Conservation (phyloP, 92 coral and sea anemone species). For the Zoanthus solanderi region DNA sequence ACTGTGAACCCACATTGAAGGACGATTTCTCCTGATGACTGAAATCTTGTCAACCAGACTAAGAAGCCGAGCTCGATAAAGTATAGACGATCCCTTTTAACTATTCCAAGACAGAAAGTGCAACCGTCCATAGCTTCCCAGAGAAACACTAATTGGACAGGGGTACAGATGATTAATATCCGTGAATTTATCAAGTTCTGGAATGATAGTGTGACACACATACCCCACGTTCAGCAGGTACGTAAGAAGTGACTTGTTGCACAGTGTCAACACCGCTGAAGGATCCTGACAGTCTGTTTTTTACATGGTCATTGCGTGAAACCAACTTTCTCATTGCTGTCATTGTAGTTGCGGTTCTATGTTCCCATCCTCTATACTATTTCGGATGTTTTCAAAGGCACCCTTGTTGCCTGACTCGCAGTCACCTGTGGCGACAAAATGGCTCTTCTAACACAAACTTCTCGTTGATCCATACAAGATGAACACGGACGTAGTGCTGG, state of each 20-base stretch:
- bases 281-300: constrained; percentile 62
- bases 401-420: constrained; percentile 65
- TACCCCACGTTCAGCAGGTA: background rate
- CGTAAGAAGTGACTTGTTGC: background rate
- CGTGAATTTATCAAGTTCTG: background rate
- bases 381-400: constrained; percentile 34
- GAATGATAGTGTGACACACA: background rate
- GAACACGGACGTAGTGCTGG: constrained; percentile 52
- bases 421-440: constrained; percentile 45
- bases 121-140: background rate
- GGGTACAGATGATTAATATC: background rate
- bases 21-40: background rate
- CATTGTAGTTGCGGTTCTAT: constrained; percentile 39
- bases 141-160: background rate
- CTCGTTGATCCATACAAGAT: constrained; percentile 32
- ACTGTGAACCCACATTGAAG: constrained; percentile 13
- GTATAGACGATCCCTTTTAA: background rate
- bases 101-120: background rate
- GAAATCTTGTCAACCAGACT: constrained; percentile 20
- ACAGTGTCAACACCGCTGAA: constrained; percentile 38
- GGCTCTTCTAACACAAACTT: constrained; percentile 44
- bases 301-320: constrained; percentile 59
- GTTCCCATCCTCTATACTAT: constrained; percentile 38
- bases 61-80: constrained; percentile 19
- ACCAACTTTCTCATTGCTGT: constrained; percentile 39